Base-by-base conservation (phyloP, 2,797 vertebrate genomes). In the Petrocephalus sullivani region DNA sequence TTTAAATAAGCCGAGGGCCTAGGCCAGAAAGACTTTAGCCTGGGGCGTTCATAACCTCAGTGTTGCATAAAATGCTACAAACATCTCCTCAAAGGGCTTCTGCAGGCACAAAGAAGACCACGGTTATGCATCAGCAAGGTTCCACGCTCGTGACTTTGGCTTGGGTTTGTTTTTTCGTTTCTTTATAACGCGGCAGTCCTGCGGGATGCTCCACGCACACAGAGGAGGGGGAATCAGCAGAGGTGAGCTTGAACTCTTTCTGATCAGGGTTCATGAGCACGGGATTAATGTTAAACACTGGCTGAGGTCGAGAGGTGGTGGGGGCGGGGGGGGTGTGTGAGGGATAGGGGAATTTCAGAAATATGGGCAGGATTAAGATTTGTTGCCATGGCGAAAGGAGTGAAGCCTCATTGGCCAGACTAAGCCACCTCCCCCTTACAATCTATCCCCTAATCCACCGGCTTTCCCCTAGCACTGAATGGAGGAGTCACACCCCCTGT, bases 1-100 rank as follows among this genome's bases (percentile, higher is more conserved):
- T 49, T 58, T 88, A 71, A 86, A 88, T 71, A 87, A 83, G 56
- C 54, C 60, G 41, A 61, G 81, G 64, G 85, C 86, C 67, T 37
- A 51, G 12, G 87, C 87, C 9, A 57, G 1, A 85, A 6, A 64
- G 51, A 16, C 23, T 46, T 46, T 51, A 56, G 88, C 86, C 88
- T n/a, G 19, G 46, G 86, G 75, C 86, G 49, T 21, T 64, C 83
- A 60, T 83, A 87, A 67, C 58, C 83, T 84, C 46, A 83, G 58
- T 53, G 82, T 64, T 53, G 86, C 51, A 86, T 83, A 64, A 87
- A 54, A 67, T 46, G 56, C 75, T 41, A 67, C 54, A 89, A 51
- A 60, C 33, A 58, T 37, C 28, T 61, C 46, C 16, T 56, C 14
- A 54, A 54, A 53, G 23, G 33, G 46, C 28, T 23, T 12, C 81